phyloP scores from a whole-genome alignment of 1,140 invertebrate genomes.

The Meteorus sp. region DNA sequence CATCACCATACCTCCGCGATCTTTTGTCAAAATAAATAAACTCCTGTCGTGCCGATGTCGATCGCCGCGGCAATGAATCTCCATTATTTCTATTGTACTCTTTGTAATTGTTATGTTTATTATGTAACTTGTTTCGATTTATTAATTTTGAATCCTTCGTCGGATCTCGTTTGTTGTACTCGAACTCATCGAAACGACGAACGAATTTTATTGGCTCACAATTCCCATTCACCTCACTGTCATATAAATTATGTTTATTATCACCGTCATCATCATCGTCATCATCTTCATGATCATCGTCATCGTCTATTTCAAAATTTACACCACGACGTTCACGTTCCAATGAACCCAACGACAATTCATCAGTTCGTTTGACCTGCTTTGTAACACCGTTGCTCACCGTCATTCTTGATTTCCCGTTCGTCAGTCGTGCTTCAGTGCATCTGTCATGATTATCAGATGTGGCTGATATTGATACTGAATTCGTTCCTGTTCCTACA shows the following conservation, averaged over 20 bases:
- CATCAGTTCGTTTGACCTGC: conserved; percentile 28
- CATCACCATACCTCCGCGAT: conserved; percentile 1
- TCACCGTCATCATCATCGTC: conserved; percentile 17
- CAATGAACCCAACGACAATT: conserved; percentile 8
- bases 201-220: conserved; percentile 14
- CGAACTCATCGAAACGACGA: conserved; percentile 2
- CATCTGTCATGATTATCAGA: conserved; percentile 18
- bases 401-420: conserved; percentile 25
- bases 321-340: conserved; percentile 16
- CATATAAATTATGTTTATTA: conserved; percentile 3
- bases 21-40: conserved; percentile 16
- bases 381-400: conserved; percentile 29
- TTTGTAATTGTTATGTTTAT: not conserved
- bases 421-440: conserved; percentile 20
- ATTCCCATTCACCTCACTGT: conserved; percentile 10
- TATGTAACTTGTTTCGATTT: not conserved
- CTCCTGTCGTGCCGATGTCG: conserved; percentile 1
- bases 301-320: conserved; percentile 24
- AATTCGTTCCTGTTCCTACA: no score
- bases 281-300: conserved; percentile 13
- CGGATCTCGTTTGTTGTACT: not conserved
- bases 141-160: not conserved
- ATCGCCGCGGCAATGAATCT: conserved; percentile 5
- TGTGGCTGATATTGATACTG: conserved; percentile 1
- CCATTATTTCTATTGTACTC: not conserved